Evolutionary conservation across 2,113 vertebrate genomes (phyloP).

Genomic region (Equus przewalskii): DNA sequence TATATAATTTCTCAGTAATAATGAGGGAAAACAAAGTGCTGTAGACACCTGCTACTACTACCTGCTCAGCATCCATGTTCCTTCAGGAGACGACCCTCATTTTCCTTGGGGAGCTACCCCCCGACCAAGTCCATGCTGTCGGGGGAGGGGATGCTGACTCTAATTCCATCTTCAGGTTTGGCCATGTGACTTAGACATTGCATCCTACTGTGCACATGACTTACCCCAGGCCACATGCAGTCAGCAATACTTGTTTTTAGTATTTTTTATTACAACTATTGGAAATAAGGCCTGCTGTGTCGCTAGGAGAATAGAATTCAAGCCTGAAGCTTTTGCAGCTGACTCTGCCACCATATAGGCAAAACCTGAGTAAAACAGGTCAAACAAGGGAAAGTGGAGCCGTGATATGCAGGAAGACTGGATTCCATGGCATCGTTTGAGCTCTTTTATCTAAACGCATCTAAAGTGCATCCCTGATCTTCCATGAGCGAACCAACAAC

Average conservation of each 20-base stretch:
- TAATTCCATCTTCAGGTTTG: background rate
- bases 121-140: background rate
- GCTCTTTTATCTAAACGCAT: background rate
- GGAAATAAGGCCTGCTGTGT: background rate
- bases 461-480: background rate
- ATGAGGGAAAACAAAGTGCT: background rate
- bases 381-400: background rate
- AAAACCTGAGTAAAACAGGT: background rate
- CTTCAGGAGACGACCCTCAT: background rate
- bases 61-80: background rate
- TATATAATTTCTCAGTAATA: background rate
- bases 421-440: background rate
- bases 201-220: background rate
- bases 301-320: background rate
- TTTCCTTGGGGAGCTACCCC: background rate
- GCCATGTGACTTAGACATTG: background rate
- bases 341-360: background rate
- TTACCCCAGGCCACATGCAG: background rate
- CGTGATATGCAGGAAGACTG: background rate
- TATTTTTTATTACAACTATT: background rate
- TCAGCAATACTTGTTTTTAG: background rate
- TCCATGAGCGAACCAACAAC: background rate
- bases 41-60: background rate
- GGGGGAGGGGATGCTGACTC: background rate
- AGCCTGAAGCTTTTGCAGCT: background rate